Base-by-base conservation (phyloP, 2,113 vertebrate genomes). In the Oxygymnocypris stewartii region DNA sequence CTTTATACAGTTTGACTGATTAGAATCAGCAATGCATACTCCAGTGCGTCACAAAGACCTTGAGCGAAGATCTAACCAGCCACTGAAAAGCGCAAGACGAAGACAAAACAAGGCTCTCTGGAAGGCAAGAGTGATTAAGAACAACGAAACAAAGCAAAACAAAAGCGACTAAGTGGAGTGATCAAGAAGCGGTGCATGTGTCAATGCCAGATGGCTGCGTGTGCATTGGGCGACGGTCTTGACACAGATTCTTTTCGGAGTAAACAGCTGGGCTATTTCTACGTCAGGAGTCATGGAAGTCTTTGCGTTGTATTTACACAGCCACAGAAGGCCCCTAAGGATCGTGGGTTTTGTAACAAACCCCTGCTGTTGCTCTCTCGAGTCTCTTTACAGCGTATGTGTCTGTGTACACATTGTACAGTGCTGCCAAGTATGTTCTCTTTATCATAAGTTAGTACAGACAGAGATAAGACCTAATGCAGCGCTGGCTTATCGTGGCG, bases 241-340 rank as follows among this genome's bases (percentile, higher is more conserved):
- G 71, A 87, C 85, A 87, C 80, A 71, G 79, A 82, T 75, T 87
- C 51, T 49, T 75, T 81, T 65, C 49, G 61, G 67, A 67, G 79
- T 42, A 85, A 85, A 88, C 87, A 88, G 87, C 84, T 88, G 84
- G 78, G 51, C 44, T 77, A 76, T 85, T 85, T 88, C 87, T 88
- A 84, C 84, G 80, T 80, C 78, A 82, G 49, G 87, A 88, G 83
- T 82, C 87, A 85, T 57, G 79, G 74, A 57, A 76, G 78, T 85
- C 59, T 82, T 82, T 23, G 69, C 51, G 61, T 77, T 82, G 78
- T 84, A 75, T 88, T 88, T 86, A 87, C 84, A 90, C 87, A 88
- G 67, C 82, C 77, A 85, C 77, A 71, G 35, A 88, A 61, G 71
- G 85, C 79, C 79, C 85, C 85, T 76, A 82, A 87, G 85, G 85